phyloP scores from a whole-genome alignment of 1,140 invertebrate species.

The Hycleus phaleratus region DNA sequence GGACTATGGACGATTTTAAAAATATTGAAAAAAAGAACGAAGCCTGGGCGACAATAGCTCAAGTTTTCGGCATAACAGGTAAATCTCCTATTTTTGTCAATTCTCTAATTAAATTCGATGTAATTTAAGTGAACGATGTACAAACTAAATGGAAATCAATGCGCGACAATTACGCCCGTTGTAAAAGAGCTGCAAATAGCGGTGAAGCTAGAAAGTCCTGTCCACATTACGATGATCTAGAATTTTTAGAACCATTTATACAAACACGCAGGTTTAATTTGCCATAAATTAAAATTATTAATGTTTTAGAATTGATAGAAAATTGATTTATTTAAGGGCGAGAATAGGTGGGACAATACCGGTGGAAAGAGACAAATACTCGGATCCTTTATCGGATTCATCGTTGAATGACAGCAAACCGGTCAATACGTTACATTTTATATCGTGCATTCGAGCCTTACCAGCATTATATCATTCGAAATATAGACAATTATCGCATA shows the following conservation, averaged over 20 bases:
- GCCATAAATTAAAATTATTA: background rate
- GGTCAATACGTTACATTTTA: too few species aligned
- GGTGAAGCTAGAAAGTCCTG: background rate
- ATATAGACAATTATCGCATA: constrained; percentile 9
- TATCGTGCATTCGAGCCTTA: too few species aligned
- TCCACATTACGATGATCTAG: constrained; percentile 19
- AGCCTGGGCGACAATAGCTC: constrained; percentile 17
- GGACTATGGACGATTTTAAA: constrained; percentile 17
- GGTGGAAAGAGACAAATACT: background rate
- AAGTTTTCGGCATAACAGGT: constrained; percentile 14
- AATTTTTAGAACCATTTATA: constrained; percentile 17
- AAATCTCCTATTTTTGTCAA: background rate
- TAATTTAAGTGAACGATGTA: constrained; percentile 16
- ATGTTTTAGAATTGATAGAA: background rate
- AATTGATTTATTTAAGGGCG: background rate
- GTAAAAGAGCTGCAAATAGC: too few species aligned
- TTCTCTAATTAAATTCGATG: too few species aligned
- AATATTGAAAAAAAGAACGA: constrained; percentile 18
- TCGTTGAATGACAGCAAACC: background rate
- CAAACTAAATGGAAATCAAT: constrained; percentile 16
- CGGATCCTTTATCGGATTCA: background rate
- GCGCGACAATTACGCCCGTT: background rate
- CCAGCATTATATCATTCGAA: constrained; percentile 9
- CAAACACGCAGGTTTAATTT: background rate
- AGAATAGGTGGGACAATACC: background rate